phyloP scores from a whole-genome alignment of 1,140 invertebrate genomes.

The Littorina saxatilis region DNA sequence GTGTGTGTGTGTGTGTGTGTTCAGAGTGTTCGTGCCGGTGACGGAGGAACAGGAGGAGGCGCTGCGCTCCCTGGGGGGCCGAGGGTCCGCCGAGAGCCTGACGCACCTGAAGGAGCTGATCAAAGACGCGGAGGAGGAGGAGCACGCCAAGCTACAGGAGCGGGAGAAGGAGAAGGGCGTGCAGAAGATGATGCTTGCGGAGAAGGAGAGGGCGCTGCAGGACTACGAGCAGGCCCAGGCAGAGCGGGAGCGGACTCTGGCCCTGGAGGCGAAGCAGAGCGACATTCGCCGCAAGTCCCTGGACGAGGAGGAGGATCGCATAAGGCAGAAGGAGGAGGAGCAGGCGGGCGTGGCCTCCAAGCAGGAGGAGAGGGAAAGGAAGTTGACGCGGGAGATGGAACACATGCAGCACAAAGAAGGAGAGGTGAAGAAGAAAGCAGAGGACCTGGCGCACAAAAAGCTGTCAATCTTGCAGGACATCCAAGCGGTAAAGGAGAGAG shows the following conservation, averaged over 20 bases:
- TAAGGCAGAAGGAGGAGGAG: background rate
- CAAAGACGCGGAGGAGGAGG: background rate
- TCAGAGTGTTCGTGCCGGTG: conserved; percentile 10
- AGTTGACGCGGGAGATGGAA: background rate
- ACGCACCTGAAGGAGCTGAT: background rate
- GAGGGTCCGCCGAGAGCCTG: no score
- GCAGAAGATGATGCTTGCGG: background rate
- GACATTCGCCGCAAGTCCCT: background rate
- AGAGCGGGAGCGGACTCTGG: background rate
- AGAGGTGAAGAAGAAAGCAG: background rate
- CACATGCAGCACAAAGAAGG: background rate
- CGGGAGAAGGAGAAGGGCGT: background rate
- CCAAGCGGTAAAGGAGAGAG: background rate
- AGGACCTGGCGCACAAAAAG: background rate
- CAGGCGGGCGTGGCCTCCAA: background rate
- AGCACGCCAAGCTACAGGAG: background rate
- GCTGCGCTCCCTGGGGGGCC: background rate
- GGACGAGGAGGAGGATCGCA: background rate
- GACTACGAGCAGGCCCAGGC: background rate
- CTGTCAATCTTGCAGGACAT: background rate
- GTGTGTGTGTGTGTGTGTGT: background rate
- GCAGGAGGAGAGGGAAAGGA: background rate
- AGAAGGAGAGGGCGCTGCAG: background rate
- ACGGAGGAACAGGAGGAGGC: background rate
- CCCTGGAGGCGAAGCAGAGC: background rate